phyloP scores from a whole-genome alignment of 2,797 vertebrate species.

The Leptoclinus maculatus region DNA sequence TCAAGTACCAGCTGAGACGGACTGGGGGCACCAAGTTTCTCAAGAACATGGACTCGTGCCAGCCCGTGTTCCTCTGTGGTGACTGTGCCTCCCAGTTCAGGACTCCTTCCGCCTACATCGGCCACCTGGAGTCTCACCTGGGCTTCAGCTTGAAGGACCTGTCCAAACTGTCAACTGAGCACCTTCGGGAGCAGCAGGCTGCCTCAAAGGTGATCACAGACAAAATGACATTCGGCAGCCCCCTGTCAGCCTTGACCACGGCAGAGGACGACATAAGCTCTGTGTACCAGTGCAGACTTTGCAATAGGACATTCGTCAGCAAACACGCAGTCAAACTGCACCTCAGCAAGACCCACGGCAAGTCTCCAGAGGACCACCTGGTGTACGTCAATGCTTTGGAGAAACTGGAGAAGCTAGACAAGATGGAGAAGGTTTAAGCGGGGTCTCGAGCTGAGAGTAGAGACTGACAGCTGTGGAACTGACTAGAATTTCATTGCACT shows the following conservation, averaged over 20 bases:
- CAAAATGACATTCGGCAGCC: slow-evolving; percentile 94
- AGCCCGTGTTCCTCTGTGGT: slow-evolving; percentile 99
- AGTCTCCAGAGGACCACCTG: slow-evolving; percentile 99
- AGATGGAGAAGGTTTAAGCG: slow-evolving; percentile 79
- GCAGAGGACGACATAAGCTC: slow-evolving; percentile 95
- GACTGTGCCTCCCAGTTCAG: slow-evolving; percentile 99
- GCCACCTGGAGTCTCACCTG: slow-evolving; percentile 98
- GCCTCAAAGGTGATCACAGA: slow-evolving; percentile 94
- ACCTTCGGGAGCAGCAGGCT: slow-evolving; percentile 98
- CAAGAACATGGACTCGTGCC: slow-evolving; percentile 99
- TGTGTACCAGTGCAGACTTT: slow-evolving; percentile 99
- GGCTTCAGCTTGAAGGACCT: slow-evolving; percentile 99
- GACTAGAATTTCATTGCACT: slow-evolving; percentile 87
- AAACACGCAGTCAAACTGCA: slow-evolving; percentile 99
- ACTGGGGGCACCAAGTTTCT: slow-evolving; percentile 99
- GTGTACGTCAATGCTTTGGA: slow-evolving; percentile 98
- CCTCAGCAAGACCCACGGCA: slow-evolving; percentile 99
- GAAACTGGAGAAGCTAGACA: slow-evolving; percentile 97
- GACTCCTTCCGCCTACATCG: slow-evolving; percentile 98
- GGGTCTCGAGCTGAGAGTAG: slow-evolving; percentile 66
- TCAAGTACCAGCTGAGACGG: slow-evolving; percentile 99
- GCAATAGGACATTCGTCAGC: slow-evolving; percentile 99
- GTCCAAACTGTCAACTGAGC: slow-evolving; percentile 96
- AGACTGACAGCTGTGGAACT: slow-evolving; percentile 82
- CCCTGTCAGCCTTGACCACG: slow-evolving; percentile 84